Evolutionary conservation across 2,113 vertebrate species (phyloP), one percentile per base, ranked within the genome.

Genomic region (Micromys minutus): DNA sequence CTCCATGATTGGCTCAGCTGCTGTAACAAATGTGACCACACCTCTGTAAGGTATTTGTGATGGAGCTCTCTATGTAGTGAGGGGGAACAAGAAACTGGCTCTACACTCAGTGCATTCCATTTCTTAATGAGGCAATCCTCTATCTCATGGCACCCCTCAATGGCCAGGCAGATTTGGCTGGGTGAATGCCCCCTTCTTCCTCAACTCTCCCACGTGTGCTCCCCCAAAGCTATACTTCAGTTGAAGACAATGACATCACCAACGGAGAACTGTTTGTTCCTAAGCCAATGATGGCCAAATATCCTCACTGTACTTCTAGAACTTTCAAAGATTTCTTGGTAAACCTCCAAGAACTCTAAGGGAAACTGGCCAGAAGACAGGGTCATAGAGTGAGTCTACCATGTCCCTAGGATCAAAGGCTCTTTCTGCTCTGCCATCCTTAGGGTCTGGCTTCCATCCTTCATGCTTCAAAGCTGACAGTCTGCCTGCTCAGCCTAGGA

Each of bases 301-400:
- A 12, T 31, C 42, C 13, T 5, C 29, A 67, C 16, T 19, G n/a
- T 5, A 19, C 16, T 61, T 39, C 61, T 45, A 86, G 29, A 67
- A 47, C 26, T 86, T 84, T 59, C 10, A 34, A 67, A 34, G 61
- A 29, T 39, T 79, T 55, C 69, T 79, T 65, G n/a, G 10, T 75
- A 92, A 94, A 67, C 19, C 75, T 84, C 63, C 89, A 92, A n/a
- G n/a, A 59, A 81, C 24, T 89, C 13, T 61, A 57, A 63, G 45
- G 39, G 76, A 93, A 8, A n/a, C 15, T 55, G 17, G 13, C 84
- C 52, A 74, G 57, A 29, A 34, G 39, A 52, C 13, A 22, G 22
- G 76, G 65, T 79, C 3, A 59, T 83, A 63, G 80, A 45, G 83
- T 67, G 87, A 93, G 47, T 87, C 29, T 36, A 36, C 26, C 47